Conservation (phyloP, 2,797 vertebrate genomes). For the Podarcis siculus region DNA sequence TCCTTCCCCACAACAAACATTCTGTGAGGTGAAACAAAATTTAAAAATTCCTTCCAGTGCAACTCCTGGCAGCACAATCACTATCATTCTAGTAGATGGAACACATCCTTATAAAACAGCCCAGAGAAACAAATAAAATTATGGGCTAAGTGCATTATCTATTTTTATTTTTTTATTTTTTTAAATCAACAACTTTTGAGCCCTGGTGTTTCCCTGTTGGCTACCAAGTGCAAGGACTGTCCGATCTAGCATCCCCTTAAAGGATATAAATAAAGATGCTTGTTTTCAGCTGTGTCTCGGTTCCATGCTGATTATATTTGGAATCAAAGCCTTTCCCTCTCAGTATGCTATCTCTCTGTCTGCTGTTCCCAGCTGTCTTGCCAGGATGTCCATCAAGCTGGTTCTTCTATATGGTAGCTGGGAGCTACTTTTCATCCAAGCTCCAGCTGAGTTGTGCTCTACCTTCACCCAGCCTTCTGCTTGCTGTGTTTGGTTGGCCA, state of each 20-base stretch:
- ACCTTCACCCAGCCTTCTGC: not conserved
- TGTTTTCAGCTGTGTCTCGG: not conserved
- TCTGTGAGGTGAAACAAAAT: too few species aligned
- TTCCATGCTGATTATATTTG: not conserved
- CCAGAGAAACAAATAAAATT: not conserved
- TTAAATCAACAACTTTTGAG: not conserved
- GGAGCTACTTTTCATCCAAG: not conserved
- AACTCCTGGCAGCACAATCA: not conserved
- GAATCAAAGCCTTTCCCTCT: not conserved
- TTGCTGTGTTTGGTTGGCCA: not conserved
- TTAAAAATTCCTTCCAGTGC: too few species aligned
- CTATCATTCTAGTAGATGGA: not conserved
- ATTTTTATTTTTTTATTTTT: not conserved
- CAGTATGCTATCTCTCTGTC: not conserved
- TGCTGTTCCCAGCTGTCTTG: conserved; percentile 3
- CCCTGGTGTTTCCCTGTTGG: too few species aligned
- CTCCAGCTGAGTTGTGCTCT: not conserved
- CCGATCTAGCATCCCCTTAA: not conserved
- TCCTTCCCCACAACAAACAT: too few species aligned
- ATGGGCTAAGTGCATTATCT: not conserved
- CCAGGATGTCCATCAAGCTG: not conserved
- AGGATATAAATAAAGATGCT: not conserved
- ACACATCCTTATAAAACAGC: not conserved
- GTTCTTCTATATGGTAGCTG: not conserved
- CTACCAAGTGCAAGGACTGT: not conserved